Base-by-base conservation (phyloP, 2,888 invertebrate species). In the Dorcus hopei region DNA sequence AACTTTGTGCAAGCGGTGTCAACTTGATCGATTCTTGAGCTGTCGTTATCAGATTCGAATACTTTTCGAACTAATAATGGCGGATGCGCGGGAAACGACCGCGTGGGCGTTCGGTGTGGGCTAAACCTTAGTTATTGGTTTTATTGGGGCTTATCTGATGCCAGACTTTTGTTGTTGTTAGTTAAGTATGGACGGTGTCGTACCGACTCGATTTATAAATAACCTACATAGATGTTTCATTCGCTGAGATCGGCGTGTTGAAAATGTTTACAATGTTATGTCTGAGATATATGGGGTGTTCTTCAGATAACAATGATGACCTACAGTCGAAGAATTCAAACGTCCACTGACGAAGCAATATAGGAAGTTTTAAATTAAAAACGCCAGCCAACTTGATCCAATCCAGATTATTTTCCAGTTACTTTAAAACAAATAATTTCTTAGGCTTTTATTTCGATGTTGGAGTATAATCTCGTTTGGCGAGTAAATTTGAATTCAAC, bases 151-250 rank as follows among this genome's bases (percentile, higher is more conserved):
- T 50, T 50, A 50, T 50, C 50, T 50, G 50, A 50, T 50, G 38
- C 39, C 39, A 38, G 50, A 50, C 50, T 50, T 50, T 50, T 50
- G 50, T 50, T 50, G 50, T 50, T 50, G 50, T 50, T 50, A 38
- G 40, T 19, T 19, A 39, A 16, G 50, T 39, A 45, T 19, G 50
- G 19, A 26, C 23, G 19, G 50, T 50, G 50, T 50, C 39, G 50
- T 50, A 50, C 38, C 16, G 40, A 40, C 50, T 50, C 40, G 50
- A 50, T 38, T 50, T 50, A 50, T 50, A 50, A 50, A 50, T 50
- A 50, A 50, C 38, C 39, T 11, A 33, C 26, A 33, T 7, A 26
- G 50, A 39, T 39, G 50, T 50, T 50, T 38, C 39, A 23, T 50
- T 50, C 23, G 16, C 38, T 23, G 38, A 11, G 23, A 19, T 9